These are phyloP conservation scores for Micromussa lordhowensis DNA, from an alignment of 92 coral and sea anemone genomes.

Conservation along the genomic window DNA sequence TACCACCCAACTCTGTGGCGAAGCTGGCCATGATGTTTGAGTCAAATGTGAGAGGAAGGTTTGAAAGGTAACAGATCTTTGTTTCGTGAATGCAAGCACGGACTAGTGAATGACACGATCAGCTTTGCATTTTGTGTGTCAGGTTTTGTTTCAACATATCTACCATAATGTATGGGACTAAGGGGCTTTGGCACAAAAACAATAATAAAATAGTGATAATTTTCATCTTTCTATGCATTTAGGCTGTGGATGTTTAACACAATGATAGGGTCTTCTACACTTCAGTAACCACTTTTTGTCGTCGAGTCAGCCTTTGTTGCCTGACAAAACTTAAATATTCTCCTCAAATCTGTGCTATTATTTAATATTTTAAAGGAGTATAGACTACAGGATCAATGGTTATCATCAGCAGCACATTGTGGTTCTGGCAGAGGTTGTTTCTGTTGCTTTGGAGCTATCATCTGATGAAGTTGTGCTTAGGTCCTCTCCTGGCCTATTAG, in stretches of 20 bases:
- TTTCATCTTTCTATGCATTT: too few relatives aligned
- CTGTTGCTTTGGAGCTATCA: constrained; percentile 88
- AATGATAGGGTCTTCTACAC: too few relatives aligned
- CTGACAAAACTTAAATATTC: too few relatives aligned
- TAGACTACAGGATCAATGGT: constrained; percentile 91
- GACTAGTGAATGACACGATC: background rate
- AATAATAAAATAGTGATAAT: too few relatives aligned
- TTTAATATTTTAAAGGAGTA: constrained; percentile 67
- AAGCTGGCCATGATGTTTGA: constrained; percentile 95
- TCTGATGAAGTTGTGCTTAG: constrained; percentile 69
- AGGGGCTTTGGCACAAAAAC: too few relatives aligned
- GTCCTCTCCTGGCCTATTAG: constrained; percentile 79
- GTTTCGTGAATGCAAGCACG: background rate
- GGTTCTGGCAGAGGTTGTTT: constrained; percentile 88
- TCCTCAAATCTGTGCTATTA: background rate
- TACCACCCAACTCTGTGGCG: constrained; percentile 92
- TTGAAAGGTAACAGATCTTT: constrained; percentile 80
- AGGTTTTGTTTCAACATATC: background rate
- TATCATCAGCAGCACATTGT: constrained; percentile 89
- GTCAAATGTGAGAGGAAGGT: constrained; percentile 91
- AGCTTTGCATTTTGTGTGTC: too few relatives aligned
- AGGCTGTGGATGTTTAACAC: too few relatives aligned
- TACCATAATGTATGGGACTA: too few relatives aligned
- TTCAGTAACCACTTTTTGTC: too few relatives aligned
- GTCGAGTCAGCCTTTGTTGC: too few relatives aligned